A percentile compares a stretch with the other conserved stretches of the same genome.
Evolutionary conservation across 2,113 vertebrate genomes (phyloP).

Genomic region (Brachirus orientalis): DNA sequence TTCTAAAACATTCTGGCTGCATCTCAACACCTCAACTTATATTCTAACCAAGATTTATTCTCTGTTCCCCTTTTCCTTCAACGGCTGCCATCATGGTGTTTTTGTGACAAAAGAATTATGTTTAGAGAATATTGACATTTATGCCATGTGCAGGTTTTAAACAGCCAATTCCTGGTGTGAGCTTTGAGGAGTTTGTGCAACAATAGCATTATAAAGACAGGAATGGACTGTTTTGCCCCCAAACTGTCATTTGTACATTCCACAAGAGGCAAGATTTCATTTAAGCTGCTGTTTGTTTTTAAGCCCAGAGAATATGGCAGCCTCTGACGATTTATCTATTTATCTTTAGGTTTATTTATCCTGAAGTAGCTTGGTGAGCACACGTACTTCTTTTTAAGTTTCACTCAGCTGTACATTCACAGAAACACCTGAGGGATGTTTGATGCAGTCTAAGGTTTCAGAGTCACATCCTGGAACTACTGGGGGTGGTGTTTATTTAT

Average conservation of each 20-base stretch:
- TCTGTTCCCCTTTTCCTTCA: background rate
- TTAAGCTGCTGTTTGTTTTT: conserved; percentile 54
- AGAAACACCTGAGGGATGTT: conserved; percentile 30
- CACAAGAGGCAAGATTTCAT: conserved; percentile 48
- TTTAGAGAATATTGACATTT: conserved; percentile 38
- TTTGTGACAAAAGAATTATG: conserved; percentile 2
- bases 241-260: conserved; percentile 70
- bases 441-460: conserved; percentile 24
- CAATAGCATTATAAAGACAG: conserved; percentile 35
- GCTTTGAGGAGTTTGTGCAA: conserved; percentile 29
- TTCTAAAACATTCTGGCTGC: background rate
- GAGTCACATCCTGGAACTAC: conserved; percentile 32
- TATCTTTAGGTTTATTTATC: conserved; percentile 44
- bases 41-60: background rate
- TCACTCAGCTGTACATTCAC: conserved; percentile 31
- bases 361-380: conserved; percentile 25
- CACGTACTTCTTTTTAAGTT: conserved; percentile 16
- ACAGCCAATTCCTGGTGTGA: conserved; percentile 33
- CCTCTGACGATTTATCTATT: conserved; percentile 24
- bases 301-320: conserved; percentile 26
- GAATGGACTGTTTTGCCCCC: conserved; percentile 61
- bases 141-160: conserved; percentile 37
- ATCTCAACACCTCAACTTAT: conserved; percentile 4
- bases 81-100: conserved; percentile 9
- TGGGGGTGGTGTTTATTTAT: conserved; percentile 11